Evolutionary conservation across 2,797 vertebrate species (phyloP).

Genomic region (Sandelia bainsii): DNA sequence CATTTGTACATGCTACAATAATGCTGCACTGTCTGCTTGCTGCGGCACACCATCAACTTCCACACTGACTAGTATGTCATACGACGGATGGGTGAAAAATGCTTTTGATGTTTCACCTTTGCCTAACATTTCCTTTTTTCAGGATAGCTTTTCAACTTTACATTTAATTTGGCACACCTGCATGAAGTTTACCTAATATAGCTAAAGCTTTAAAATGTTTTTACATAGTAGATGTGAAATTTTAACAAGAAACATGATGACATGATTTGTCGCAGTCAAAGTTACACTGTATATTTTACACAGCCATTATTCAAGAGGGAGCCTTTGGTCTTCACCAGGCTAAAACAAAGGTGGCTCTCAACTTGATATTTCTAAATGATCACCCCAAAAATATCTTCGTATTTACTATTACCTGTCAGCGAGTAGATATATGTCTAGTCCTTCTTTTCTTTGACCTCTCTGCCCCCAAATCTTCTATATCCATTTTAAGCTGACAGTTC

Average conservation of each 20-base stretch:
- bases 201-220: slow-evolving; percentile 16
- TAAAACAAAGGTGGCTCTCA: slow-evolving; percentile 83
- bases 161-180: slow-evolving; percentile 44
- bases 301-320: slow-evolving; percentile 44
- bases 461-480: slow-evolving; percentile 59
- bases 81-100: slow-evolving; percentile 64
- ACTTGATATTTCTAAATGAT: slow-evolving; percentile 18
- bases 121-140: slow-evolving; percentile 77
- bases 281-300: slow-evolving; percentile 16
- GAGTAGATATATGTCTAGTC: slow-evolving; percentile 44
- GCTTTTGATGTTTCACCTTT: slow-evolving; percentile 73
- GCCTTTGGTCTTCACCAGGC: slow-evolving; percentile 68
- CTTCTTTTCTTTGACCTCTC: slow-evolving; percentile 63
- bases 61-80: slow-evolving; percentile 32
- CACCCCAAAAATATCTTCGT: slow-evolving; percentile 39
- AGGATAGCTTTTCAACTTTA: slow-evolving; percentile 62
- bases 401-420: slow-evolving; percentile 60
- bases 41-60: slow-evolving; percentile 51
- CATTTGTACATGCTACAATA: slow-evolving; percentile 58
- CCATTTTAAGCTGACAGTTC: slow-evolving; percentile 79
- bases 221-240: neutral
- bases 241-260: too few relatives aligned
- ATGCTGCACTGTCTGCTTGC: slow-evolving; percentile 68
- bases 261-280: slow-evolving; percentile 21
- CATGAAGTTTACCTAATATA: slow-evolving; percentile 37